These are phyloP conservation scores for Marasmarcha lunaedactyla DNA, from an alignment of 2,888 invertebrate genomes.

Conservation along the genomic window DNA sequence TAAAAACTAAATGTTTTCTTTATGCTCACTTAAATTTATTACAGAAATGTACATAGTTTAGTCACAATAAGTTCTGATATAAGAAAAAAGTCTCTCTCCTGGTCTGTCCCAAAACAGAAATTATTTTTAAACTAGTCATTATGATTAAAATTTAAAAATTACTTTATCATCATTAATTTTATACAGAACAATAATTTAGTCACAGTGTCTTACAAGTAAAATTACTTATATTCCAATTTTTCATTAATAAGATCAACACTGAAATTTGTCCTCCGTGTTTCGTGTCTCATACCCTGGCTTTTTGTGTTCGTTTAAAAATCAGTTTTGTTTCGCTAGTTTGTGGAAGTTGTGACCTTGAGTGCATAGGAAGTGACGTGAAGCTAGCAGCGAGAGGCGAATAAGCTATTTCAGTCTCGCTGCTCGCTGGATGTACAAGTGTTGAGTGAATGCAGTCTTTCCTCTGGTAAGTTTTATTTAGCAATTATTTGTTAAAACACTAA, in stretches of 20 bases:
- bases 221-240: too few species aligned
- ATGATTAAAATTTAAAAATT: too few species aligned
- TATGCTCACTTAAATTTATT: constrained; percentile 2
- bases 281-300: constrained; percentile 14
- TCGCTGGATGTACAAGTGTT: too few species aligned
- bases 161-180: constrained; percentile 8
- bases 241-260: constrained; percentile 7
- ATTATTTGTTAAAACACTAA: too few species aligned
- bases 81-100: constrained; percentile 12
- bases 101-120: constrained; percentile 14
- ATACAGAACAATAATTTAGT: constrained; percentile 5
- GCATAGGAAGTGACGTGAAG: too few species aligned
- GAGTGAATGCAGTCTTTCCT: too few species aligned
- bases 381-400: too few species aligned
- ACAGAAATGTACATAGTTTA: neutral
- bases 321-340: constrained; percentile 9
- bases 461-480: too few species aligned
- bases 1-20: constrained; percentile 2
- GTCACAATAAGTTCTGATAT: too few species aligned
- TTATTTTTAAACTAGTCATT: constrained; percentile 14
- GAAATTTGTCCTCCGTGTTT: constrained; percentile 11
- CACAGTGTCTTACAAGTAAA: too few species aligned
- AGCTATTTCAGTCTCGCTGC: too few species aligned
- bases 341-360: constrained; percentile 10
- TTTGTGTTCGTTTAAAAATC: constrained; percentile 15